Base-by-base conservation (phyloP, 2,113 vertebrate species). In the Lepisosteus osseus region DNA sequence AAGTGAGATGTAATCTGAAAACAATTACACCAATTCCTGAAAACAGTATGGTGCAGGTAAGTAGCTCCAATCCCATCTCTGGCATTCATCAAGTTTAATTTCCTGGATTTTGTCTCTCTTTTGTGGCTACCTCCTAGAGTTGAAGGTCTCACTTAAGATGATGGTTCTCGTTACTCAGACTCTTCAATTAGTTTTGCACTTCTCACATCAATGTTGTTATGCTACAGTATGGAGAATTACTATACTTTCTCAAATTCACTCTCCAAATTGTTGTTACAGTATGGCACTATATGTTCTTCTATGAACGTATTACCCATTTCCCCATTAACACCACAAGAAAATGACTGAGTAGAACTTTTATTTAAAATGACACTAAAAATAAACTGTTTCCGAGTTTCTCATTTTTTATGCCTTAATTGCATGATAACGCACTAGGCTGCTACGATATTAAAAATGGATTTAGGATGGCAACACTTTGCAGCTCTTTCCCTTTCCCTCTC, bases 1-100 rank as follows among this genome's bases (percentile, higher is more conserved):
- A 85, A 89, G 85, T 78, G 82, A 81, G 85, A 86, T 86, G 84
- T 83, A 91, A 89, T 92, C 91, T 92, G 75, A 90, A 88, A 93
- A 91, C 86, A 82, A 85, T 93, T 91, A 86, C 85, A 79, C 71
- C 85, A 82, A 77, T 93, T 92, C 86, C 86, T 78, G 74, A 84
- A 78, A 93, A 89, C 87, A 88, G 81, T 87, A 91, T 88, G 86
- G 83, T 87, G 89, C 86, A 87, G 84, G 85, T 86, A 86, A 85
- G 80, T 86, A 84, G 74, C 72, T n/a, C 57, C 11, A 4, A 59
- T 11, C 57, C 3, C 5, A 75, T 75, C 82, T 88, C 86, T 77
- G 82, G 80, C 87, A 82, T 82, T 86, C 45, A 76, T 72, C 85
- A 84, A 86, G 86, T 89, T 86, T 86, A 86, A 86, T 85, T 73